Conservation (phyloP, 2,113 vertebrate genomes). For the Porphyrio hochstetteri region DNA sequence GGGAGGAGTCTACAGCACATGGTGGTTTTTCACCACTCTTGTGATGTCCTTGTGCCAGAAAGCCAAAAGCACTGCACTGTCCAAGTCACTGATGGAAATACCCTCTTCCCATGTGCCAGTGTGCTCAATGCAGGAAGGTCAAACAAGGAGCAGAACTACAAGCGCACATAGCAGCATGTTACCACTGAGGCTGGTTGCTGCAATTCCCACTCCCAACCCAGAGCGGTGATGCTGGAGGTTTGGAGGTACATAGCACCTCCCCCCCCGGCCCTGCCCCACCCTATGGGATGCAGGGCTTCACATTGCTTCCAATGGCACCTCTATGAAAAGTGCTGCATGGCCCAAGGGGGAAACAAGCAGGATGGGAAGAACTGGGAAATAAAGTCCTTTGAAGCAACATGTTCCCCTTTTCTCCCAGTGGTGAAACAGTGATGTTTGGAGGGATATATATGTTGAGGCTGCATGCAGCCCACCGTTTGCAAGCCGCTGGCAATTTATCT, state of each 20-base stretch:
- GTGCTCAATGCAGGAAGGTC: background rate
- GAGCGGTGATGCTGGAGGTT: background rate
- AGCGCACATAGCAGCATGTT: background rate
- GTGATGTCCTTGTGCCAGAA: background rate
- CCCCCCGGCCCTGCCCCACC: background rate
- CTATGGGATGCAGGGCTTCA: background rate
- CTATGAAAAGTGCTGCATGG: background rate
- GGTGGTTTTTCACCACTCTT: background rate
- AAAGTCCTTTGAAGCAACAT: background rate
- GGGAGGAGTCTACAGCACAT: background rate
- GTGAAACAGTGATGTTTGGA: background rate
- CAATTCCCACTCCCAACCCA: background rate
- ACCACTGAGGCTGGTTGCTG: background rate
- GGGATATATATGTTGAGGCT: background rate
- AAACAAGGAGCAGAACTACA: background rate
- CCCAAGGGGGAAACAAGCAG: background rate
- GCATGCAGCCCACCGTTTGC: accelerated
- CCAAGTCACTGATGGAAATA: background rate
- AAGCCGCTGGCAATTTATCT: background rate
- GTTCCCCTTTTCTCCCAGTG: background rate
- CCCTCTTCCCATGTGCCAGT: accelerated
- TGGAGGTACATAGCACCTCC: background rate
- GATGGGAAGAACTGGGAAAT: background rate
- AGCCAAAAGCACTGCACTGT: background rate
- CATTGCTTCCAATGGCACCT: background rate